Evolutionary conservation across 1,140 invertebrate species (phyloP).

Genomic region (Diachasmimorpha longicaudata): DNA sequence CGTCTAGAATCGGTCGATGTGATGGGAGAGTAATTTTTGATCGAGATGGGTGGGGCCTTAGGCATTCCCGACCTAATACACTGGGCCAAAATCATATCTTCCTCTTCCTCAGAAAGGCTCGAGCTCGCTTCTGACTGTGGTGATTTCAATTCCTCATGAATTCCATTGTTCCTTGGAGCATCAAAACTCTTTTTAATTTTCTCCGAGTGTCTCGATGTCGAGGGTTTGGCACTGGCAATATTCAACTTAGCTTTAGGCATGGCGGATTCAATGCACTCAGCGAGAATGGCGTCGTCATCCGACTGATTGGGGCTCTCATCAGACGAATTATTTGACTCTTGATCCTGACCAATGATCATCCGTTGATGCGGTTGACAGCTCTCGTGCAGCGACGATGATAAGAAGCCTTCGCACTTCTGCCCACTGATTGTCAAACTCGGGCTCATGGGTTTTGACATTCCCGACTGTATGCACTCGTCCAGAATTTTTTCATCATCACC

Average conservation of each 20-base stretch:
- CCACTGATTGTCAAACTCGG: neutral
- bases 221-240: neutral
- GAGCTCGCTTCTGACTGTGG: conserved; percentile 38
- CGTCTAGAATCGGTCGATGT: neutral
- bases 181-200: neutral
- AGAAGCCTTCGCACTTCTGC: neutral
- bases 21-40: neutral
- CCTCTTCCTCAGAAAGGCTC: conserved; percentile 51
- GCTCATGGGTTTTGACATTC: conserved; percentile 69
- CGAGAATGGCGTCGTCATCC: conserved; percentile 60
- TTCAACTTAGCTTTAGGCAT: conserved; percentile 54
- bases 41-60: conserved; percentile 33
- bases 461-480: conserved; percentile 79
- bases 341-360: neutral
- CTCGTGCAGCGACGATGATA: neutral
- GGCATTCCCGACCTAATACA: conserved; percentile 54
- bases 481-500: conserved; percentile 74
- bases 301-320: conserved; percentile 50
- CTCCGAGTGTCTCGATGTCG: neutral
- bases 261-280: conserved; percentile 61
- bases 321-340: conserved; percentile 29
- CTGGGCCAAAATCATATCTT: conserved; percentile 50
- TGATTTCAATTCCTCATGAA: neutral
- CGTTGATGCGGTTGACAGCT: neutral
- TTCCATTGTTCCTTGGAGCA: neutral